Base-by-base conservation (phyloP, 2,113 vertebrate genomes). In the Collichthys lucidus region DNA sequence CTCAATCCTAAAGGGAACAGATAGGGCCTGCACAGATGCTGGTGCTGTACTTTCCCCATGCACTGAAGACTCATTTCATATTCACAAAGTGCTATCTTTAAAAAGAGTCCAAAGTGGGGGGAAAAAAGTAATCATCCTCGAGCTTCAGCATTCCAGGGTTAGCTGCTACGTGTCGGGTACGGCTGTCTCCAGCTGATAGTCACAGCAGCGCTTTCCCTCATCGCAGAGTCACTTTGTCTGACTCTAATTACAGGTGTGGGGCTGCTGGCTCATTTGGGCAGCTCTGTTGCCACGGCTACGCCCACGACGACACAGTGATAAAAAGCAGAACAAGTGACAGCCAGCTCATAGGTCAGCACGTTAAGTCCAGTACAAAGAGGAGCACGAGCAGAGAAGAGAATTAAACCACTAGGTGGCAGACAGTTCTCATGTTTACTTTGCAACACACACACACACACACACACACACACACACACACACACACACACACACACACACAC, bases 361-460 rank as follows among this genome's bases (percentile, higher is more conserved):
- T 47, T 11, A 62, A 71, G 53, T 67, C 61, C 63, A 65, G 8
- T 15, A 24, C 46, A 57, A 67, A 44, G 63, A 24, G 7, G 29
- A 62, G 31, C 14, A 10, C 1, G 63, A 60, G 44, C 59, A 11
- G 24, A 49, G 69, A 66, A 5, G 7, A 64, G 5, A 16, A 22
- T 46, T 4, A 47, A 22, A 66, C 90, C 92, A 92, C 88, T 80
- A 94, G 92, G 85, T 86, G 91, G 92, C 91, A 93, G 87, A 64
- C 74, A 68, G 22, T 70, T 89, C 86, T 77, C 68, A 90, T 65
- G 47, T 79, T 87, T 86, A 52, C 47, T 53, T 61, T 11, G 52
- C 40, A 24, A 67, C 49, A 80, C 61, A 78, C 53, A 47, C 35
- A 71, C 71, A 75, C 1, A 55, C 29, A 76, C 29, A 76, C n/a